Percentiles rank a stretch among this genome's conserved stretches.
These are phyloP conservation scores for Thelaira solivaga DNA, from an alignment of 2,888 invertebrate species.

Conservation along the genomic window DNA sequence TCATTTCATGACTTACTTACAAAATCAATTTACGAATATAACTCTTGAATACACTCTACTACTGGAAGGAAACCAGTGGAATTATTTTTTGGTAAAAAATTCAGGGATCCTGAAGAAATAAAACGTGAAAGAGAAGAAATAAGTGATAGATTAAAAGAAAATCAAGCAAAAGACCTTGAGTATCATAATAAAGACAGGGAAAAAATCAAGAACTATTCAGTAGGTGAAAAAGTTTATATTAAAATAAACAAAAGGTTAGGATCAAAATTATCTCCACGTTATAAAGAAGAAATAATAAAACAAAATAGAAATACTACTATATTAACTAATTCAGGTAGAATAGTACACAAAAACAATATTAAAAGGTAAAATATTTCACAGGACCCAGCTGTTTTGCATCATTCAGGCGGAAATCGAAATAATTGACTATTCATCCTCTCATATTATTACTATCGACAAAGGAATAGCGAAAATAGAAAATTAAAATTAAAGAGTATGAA, in stretches of 20 bases:
- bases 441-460: slow-evolving; percentile 10
- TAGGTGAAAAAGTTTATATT: slow-evolving; percentile 34
- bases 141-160: too few relatives aligned
- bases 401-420: too few relatives aligned
- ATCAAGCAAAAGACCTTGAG: slow-evolving; percentile 8
- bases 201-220: background rate
- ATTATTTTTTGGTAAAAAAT: background rate
- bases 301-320: slow-evolving; percentile 20
- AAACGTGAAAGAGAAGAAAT: slow-evolving; percentile 16
- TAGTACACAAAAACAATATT: slow-evolving; percentile 32
- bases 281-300: slow-evolving; percentile 26
- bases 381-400: too few relatives aligned
- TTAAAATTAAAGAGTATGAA: too few relatives aligned
- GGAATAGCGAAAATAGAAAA: too few relatives aligned
- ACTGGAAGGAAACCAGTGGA: slow-evolving; percentile 2
- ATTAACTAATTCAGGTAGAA: slow-evolving; percentile 23
- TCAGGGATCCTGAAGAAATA: background rate
- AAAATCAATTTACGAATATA: slow-evolving; percentile 8
- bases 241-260: slow-evolving; percentile 43
- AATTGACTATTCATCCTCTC: too few relatives aligned
- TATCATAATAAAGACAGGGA: slow-evolving; percentile 5
- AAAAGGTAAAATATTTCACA: slow-evolving; percentile 18
- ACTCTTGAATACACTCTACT: background rate
- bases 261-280: slow-evolving; percentile 43
- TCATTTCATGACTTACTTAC: slow-evolving; percentile 16